Conservation (phyloP, 2,888 invertebrate species). For the Vesta saturnalis region DNA sequence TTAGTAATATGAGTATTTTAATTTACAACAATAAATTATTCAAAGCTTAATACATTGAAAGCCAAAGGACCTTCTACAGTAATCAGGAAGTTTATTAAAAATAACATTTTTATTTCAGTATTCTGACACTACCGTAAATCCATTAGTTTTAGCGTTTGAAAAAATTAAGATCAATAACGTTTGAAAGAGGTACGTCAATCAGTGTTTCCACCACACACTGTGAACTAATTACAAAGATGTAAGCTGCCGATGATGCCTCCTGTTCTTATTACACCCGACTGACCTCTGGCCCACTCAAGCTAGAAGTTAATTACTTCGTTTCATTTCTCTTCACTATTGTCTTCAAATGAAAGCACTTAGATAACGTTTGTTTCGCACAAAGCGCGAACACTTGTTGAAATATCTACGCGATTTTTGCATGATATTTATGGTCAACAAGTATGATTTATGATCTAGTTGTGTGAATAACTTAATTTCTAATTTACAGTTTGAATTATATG, state of each 20-base stretch:
- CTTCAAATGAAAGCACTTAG: constrained; percentile 27
- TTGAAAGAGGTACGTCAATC: constrained; percentile 34
- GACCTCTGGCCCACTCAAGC: constrained; percentile 40
- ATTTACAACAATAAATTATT: background rate
- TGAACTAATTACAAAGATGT: constrained; percentile 46
- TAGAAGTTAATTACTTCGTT: constrained; percentile 45
- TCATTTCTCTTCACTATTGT: constrained; percentile 37
- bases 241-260: constrained; percentile 46
- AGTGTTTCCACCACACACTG: constrained; percentile 41
- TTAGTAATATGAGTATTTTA: too few relatives aligned
- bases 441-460: background rate
- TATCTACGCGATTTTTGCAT: constrained; percentile 7
- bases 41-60: background rate
- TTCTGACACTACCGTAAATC: constrained; percentile 10
- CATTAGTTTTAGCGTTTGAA: constrained; percentile 26
- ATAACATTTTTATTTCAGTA: constrained; percentile 5
- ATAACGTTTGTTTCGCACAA: constrained; percentile 4
- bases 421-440: background rate
- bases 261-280: constrained; percentile 33
- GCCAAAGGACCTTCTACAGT: background rate
- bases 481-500: background rate
- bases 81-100: constrained; percentile 1
- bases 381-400: background rate
- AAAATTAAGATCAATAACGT: constrained; percentile 30
- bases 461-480: background rate